A percentile compares a stretch with the other conserved stretches of the same genome.
These are phyloP conservation scores for Harlomillsia oculata DNA, from an alignment of 1,140 invertebrate species.

Conservation along the genomic window DNA sequence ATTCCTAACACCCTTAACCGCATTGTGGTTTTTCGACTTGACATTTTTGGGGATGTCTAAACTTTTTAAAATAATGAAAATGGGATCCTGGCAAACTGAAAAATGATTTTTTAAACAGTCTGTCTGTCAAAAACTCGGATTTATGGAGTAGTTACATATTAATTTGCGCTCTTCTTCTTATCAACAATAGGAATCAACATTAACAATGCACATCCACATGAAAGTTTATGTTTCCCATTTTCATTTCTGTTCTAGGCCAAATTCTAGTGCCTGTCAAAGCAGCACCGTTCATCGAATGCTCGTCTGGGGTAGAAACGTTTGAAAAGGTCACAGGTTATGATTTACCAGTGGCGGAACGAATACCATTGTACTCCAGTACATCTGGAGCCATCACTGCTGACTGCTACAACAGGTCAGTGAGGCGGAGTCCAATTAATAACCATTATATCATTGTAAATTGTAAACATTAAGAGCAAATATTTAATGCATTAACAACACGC, in stretches of 20 bases:
- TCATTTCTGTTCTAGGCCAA: slow-evolving; percentile 22
- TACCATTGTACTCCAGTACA: slow-evolving; percentile 37
- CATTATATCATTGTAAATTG: neutral
- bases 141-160: no score
- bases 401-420: slow-evolving; percentile 39
- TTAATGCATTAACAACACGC: no score
- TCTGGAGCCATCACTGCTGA: slow-evolving; percentile 39
- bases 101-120: neutral
- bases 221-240: neutral
- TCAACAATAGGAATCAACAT: neutral
- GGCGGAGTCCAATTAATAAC: neutral
- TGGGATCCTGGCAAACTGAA: neutral
- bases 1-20: no score
- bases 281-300: slow-evolving; percentile 19
- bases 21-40: no score
- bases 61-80: neutral
- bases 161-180: neutral
- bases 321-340: slow-evolving; percentile 38
- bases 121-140: neutral
- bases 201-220: neutral
- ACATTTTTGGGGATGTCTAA: no score
- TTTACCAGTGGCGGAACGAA: slow-evolving; percentile 31
- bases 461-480: neutral
- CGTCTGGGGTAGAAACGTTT: slow-evolving; percentile 27
- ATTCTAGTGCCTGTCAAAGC: slow-evolving; percentile 26